Evolutionary conservation across 2,888 invertebrate species (phyloP).

Genomic region (Synergus laeviventris): DNA sequence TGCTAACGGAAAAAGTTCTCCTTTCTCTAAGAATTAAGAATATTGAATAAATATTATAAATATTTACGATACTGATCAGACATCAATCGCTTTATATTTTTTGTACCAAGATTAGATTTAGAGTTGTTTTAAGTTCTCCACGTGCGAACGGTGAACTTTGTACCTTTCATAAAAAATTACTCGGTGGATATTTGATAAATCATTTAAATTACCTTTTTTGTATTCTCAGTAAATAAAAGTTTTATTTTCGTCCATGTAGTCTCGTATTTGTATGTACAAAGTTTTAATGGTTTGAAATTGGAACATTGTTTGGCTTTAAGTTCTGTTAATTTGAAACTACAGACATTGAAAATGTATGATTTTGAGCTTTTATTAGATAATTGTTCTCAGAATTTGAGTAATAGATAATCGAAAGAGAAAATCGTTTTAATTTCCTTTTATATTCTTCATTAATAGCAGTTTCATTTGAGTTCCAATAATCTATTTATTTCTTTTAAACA

Average conservation of each 20-base stretch:
- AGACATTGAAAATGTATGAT: neutral
- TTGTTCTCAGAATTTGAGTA: neutral
- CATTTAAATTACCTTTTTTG: neutral
- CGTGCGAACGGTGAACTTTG: neutral
- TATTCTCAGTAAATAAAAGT: neutral
- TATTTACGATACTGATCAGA: neutral
- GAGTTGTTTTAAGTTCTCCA: neutral
- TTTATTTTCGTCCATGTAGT: neutral
- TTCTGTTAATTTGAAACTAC: no score
- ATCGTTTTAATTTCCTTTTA: neutral
- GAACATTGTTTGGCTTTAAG: no score
- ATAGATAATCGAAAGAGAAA: neutral
- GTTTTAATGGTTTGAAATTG: no score
- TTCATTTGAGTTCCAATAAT: constrained; percentile 49
- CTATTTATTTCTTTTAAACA: constrained; percentile 87
- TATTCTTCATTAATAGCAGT: neutral
- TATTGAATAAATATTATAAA: neutral
- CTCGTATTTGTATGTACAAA: neutral
- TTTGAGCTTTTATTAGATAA: no score
- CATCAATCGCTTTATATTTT: neutral
- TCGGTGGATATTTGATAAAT: neutral
- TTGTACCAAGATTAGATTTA: neutral
- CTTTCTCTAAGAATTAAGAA: neutral
- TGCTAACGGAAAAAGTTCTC: neutral
- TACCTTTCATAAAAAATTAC: neutral